A percentile compares a stretch with the other conserved stretches of the same genome.
These are phyloP conservation scores for Drosophila lacicola DNA, from an alignment of 2,888 invertebrate genomes.

Conservation along the genomic window DNA sequence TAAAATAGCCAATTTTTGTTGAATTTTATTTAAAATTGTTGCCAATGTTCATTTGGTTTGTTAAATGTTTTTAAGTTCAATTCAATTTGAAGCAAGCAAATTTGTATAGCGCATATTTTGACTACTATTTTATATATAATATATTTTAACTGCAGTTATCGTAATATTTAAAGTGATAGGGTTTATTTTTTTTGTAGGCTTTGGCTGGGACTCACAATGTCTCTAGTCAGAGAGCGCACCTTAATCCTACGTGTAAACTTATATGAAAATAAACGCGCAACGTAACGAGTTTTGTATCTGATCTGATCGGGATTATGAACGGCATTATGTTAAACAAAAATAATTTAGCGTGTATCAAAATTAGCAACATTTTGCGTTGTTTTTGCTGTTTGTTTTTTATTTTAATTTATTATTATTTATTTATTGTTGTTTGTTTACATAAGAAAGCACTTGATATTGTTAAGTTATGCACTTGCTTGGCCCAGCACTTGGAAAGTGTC, in stretches of 20 bases:
- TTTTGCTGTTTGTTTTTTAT: slow-evolving; percentile 41
- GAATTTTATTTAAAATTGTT: slow-evolving; percentile 9
- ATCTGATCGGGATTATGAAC: slow-evolving; percentile 33
- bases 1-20: slow-evolving; percentile 40
- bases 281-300: slow-evolving; percentile 39
- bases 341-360: slow-evolving; percentile 42
- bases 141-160: slow-evolving; percentile 21
- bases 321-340: slow-evolving; percentile 46
- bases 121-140: slow-evolving; percentile 2
- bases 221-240: slow-evolving; percentile 81
- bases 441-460: slow-evolving; percentile 14
- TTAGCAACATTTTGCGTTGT: slow-evolving; percentile 44
- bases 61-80: not conserved
- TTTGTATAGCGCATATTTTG: slow-evolving; percentile 44
- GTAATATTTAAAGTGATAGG: slow-evolving; percentile 17
- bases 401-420: slow-evolving; percentile 26
- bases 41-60: slow-evolving; percentile 16
- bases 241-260: slow-evolving; percentile 82
- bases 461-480: slow-evolving; percentile 38
- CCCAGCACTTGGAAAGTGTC: slow-evolving; percentile 53
- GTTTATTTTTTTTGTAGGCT: slow-evolving; percentile 19
- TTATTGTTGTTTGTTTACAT: slow-evolving; percentile 38
- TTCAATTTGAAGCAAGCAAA: slow-evolving; percentile 47
- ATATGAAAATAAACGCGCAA: slow-evolving; percentile 77
- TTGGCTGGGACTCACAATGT: slow-evolving; percentile 79